Evolutionary conservation across 2,888 invertebrate genomes (phyloP).

Genomic region (Marronus borbonicus): DNA sequence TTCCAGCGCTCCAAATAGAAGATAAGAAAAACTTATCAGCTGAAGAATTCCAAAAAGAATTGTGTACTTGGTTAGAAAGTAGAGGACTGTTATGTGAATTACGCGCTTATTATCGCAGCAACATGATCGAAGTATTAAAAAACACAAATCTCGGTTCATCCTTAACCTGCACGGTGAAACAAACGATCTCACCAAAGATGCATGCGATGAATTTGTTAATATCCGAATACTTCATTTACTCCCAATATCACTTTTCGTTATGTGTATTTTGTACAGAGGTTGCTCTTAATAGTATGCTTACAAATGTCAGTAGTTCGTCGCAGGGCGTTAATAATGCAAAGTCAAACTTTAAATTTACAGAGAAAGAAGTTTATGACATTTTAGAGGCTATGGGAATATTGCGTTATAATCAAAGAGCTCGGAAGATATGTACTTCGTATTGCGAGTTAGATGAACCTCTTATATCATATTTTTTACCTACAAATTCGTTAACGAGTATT

Average conservation of each 20-base stretch:
- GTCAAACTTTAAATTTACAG: conserved; percentile 67
- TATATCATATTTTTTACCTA: conserved; percentile 42
- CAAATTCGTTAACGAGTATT: conserved; percentile 6
- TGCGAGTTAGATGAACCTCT: conserved; percentile 44
- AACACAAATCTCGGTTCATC: conserved; percentile 69
- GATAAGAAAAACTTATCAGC: conserved; percentile 60
- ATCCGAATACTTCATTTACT: conserved; percentile 75
- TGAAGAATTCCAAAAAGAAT: conserved; percentile 74
- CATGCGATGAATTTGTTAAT: conserved; percentile 77
- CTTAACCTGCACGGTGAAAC: conserved; percentile 62
- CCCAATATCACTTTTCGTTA: conserved; percentile 75
- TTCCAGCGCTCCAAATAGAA: conserved; percentile 43
- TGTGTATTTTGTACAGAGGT: conserved; percentile 78
- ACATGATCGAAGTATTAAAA: conserved; percentile 74
- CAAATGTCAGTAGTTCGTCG: conserved; percentile 66
- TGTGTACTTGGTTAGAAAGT: conserved; percentile 75
- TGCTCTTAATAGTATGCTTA: conserved; percentile 72
- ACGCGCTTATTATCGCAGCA: conserved; percentile 74
- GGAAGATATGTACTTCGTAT: conserved; percentile 57
- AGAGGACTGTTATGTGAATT: conserved; percentile 76
- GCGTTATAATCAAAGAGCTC: conserved; percentile 56
- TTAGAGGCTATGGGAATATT: conserved; percentile 65
- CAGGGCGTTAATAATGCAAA: conserved; percentile 35
- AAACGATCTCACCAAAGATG: conserved; percentile 71
- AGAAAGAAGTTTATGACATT: conserved; percentile 72